Evolutionary conservation across 1,140 invertebrate species (phyloP), one percentile per base, ranked within the genome.

Genomic region (Drosophila eugracilis): DNA sequence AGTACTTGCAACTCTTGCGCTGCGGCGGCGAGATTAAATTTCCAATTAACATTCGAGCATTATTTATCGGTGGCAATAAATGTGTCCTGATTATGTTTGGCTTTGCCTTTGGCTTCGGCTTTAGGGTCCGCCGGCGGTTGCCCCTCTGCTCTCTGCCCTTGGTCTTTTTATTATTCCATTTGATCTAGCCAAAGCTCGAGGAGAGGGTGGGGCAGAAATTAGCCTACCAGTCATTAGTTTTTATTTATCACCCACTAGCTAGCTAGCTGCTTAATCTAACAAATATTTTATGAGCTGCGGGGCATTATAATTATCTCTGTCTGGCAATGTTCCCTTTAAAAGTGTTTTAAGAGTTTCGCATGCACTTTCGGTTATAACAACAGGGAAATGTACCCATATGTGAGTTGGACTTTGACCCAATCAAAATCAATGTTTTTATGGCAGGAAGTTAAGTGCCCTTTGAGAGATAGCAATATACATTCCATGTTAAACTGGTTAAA

Each of bases 21-120:
- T 44, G 19, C 28, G 22, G 26, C 48, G 7, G 42, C n/a, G 26
- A 66, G 41, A 88, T 88, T 88, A 83, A 83, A 78, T 88, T 88
- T 83, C 83, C 84, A 88, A 88, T 88, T 88, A 88, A 88, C 83
- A 88, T 76, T 88, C 24, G 60, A 88, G 83, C 84, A 70, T 88
- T 88, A 88, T 88, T 88, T 89, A 88, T 88, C 83, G 74, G 84
- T 32, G 75, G 66, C 83, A 69, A 88, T 88, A 88, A 88, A 89
- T 88, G 71, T 86, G 83, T 86, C 78, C 78, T 86, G 81, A 88
- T 88, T 88, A 86, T 88, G 83, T 53, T 45, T 67, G 57, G 52
- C 65, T 60, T 15, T 67, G 57, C 47, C 65, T 60, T 15, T 49
- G 30, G 42, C 15, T 24, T 44, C 14, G 45, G 26, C 45, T 26